A percentile compares a stretch with the other conserved stretches of the same genome.
Conservation (phyloP, 2,797 vertebrate genomes). For the Heteromormyrus szaboi region DNA sequence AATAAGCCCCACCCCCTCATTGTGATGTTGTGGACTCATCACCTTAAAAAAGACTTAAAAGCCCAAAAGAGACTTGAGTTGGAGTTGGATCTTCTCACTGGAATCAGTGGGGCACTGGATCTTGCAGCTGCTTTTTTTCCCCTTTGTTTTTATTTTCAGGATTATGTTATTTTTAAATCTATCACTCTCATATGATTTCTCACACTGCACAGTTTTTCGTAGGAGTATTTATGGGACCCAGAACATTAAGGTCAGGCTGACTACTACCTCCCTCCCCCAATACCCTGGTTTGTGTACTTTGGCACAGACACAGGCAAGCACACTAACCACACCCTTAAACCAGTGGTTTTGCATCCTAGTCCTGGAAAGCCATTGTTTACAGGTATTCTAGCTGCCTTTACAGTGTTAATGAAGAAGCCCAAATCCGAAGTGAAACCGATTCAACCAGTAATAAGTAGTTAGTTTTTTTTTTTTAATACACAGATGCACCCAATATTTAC, state of each 20-base stretch:
- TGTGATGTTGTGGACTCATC: background rate
- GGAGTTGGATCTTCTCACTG: background rate
- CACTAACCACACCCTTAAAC: background rate
- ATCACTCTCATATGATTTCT: background rate
- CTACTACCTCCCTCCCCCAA: background rate
- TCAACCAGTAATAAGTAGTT: background rate
- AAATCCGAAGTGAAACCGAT: background rate
- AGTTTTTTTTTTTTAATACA: background rate
- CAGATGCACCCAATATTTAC: background rate
- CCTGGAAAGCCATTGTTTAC: background rate
- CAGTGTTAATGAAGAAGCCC: background rate
- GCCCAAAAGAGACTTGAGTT: background rate
- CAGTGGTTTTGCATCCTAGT: background rate
- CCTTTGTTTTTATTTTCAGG: background rate
- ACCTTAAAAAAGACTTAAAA: background rate
- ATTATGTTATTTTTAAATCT: background rate
- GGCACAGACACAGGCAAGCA: background rate
- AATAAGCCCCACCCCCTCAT: background rate
- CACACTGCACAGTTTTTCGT: background rate
- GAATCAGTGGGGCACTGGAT: background rate
- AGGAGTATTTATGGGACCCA: background rate
- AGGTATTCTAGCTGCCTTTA: conserved; percentile 1
- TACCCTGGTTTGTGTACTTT: background rate
- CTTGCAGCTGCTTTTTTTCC: background rate
- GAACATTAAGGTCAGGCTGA: background rate